Base-by-base conservation (phyloP, 2,113 vertebrate species). In the Panthera tigris region DNA sequence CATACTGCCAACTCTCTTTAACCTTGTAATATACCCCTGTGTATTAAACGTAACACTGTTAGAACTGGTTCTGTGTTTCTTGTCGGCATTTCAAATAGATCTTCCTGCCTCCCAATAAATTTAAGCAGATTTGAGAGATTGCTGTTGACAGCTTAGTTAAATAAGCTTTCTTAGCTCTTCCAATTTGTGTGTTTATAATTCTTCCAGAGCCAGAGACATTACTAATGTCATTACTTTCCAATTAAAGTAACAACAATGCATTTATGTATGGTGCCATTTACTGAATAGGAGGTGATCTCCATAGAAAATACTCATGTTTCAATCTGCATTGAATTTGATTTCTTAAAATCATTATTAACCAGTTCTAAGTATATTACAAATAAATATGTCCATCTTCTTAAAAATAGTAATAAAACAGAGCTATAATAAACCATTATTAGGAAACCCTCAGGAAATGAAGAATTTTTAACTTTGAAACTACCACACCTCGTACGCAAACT, bases 121-220 rank as follows among this genome's bases (percentile, higher is more conserved):
- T 74, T 52, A 94, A 95, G 52, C 68, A 93, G 57, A 81, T 89
- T n/a, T 93, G 90, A 95, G 19, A 83, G 73, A 97, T 31, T 96
- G 33, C 5, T 80, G 29, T 76, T 96, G 95, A 96, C 57, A 92
- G 25, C 39, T 95, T 92, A 66, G 86, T 96, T 95, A 86, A 97
- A 73, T 92, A 92, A 76, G 50, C 45, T 92, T 93, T 97, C 48
- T 83, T 92, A 83, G 48, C 13, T 69, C 36, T 88, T 69, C n/a
- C 19, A 94, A n/a, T 68, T 19, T 92, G 2, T 78, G 71, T 96
- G 41, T 78, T 76, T 84, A 45, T 85, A 94, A 97, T 97, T 96
- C 29, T 41, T 88, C 11, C 50, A 88, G 73, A 45, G 55, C 29
- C 65, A 90, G 6, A 95, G 63, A 19, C 5, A 84, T 97, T 97